phyloP scores from a whole-genome alignment of 2,113 vertebrate species.

The Lutjanus erythropterus region DNA sequence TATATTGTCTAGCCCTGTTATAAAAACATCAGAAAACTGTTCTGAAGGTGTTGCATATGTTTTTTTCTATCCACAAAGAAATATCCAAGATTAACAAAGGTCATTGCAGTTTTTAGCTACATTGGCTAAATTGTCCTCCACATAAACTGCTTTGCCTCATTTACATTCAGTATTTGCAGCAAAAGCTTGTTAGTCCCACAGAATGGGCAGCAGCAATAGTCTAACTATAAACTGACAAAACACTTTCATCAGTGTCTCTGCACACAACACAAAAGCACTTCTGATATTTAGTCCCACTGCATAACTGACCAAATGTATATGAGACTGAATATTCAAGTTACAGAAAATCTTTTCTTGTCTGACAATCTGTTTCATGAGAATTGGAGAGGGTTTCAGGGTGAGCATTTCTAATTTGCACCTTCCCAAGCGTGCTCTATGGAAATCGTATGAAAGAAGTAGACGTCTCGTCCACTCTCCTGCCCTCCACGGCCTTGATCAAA shows the following conservation, averaged over 20 bases:
- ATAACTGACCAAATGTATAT: neutral
- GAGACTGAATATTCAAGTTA: too few relatives aligned
- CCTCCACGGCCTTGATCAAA: constrained; percentile 36
- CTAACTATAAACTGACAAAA: too few relatives aligned
- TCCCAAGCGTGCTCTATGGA: neutral
- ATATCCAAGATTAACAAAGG: neutral
- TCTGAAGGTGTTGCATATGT: neutral
- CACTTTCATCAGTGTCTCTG: neutral
- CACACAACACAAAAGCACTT: neutral
- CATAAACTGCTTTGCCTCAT: neutral
- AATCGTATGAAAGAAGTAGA: neutral
- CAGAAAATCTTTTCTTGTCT: neutral
- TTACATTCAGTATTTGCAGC: neutral
- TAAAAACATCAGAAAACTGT: neutral
- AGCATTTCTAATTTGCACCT: neutral
- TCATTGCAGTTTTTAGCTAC: neutral
- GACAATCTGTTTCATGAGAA: neutral
- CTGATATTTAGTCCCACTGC: neutral
- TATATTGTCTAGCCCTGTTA: too few relatives aligned
- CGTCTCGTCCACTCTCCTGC: neutral
- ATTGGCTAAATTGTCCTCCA: neutral
- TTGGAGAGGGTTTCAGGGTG: neutral
- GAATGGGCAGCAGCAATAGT: neutral
- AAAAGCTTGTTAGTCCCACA: neutral
- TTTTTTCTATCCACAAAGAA: neutral